A percentile compares a stretch with the other conserved stretches of the same genome.
phyloP scores from a whole-genome alignment of 2,113 vertebrate species.

The Tachysurus fulvidraco region DNA sequence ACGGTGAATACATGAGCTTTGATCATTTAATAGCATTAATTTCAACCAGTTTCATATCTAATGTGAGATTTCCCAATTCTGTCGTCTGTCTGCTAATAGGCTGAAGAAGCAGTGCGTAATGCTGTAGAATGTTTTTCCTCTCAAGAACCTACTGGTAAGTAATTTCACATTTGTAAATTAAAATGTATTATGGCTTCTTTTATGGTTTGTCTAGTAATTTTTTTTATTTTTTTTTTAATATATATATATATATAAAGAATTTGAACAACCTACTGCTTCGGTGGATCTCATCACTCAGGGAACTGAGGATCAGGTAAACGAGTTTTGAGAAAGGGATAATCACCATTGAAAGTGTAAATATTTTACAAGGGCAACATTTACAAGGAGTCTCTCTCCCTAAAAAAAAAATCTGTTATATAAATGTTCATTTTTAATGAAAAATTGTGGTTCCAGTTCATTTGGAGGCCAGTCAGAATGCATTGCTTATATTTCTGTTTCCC shows the following conservation, averaged over 20 bases:
- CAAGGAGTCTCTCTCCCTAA: too few species aligned
- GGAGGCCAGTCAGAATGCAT: too few species aligned
- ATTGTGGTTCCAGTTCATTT: too few species aligned
- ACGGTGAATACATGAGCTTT: neutral
- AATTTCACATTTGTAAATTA: neutral
- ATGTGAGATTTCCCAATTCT: neutral
- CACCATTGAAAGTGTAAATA: neutral
- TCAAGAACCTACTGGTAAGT: neutral
- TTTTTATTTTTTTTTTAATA: neutral
- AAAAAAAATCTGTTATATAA: too few species aligned
- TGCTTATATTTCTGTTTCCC: too few species aligned
- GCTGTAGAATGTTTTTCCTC: neutral
- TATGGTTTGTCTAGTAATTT: neutral
- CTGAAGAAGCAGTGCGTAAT: neutral
- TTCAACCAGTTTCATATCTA: neutral
- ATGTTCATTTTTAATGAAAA: too few species aligned
- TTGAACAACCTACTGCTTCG: neutral
- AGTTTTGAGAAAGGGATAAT: neutral
- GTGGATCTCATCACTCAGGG: neutral
- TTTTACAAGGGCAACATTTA: too few species aligned
- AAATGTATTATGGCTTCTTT: neutral
- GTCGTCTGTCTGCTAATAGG: neutral
- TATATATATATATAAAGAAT: too few species aligned
- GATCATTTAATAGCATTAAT: neutral
- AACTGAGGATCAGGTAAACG: conserved; percentile 19